Base-by-base conservation (phyloP, 2,113 vertebrate species). In the Rhinoderma darwinii region DNA sequence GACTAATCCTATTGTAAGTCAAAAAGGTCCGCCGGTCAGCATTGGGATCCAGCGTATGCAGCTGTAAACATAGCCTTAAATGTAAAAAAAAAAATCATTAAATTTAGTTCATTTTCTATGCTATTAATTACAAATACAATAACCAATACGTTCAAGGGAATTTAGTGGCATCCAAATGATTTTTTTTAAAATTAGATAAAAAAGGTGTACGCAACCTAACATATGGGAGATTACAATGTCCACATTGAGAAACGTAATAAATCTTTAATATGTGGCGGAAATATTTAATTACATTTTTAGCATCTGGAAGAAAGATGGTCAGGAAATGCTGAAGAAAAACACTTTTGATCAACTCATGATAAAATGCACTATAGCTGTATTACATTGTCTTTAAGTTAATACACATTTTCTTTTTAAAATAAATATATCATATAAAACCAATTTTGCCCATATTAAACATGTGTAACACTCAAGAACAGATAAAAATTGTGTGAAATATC, bases 271-370 rank as follows among this genome's bases (percentile, higher is more conserved):
- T 72, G 63, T 25, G 44, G 35, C 4, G 17, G 63, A 83, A 66
- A 83, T 83, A 77, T 83, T 83, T 83, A 83, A 83, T 83, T 70
- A 83, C 63, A 32, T 83, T 51, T 44, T 70, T 50, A 83, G 81
- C 81, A 83, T 83, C 81, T 83, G 81, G 81, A 35, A 51, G 63
- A 83, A 83, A 83, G 81, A 83, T 83, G 81, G 41, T 50, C 68
- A 70, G 41, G 81, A 72, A 83, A 44, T 72, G 44, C 32, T 70
- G 30, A 35, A 37, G 63, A 43, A 50, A 51, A 72, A 50, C 41
- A 83, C 3, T 35, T 83, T 70, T 83, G 81, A 72, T 32, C 63
- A 72, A 72, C 41, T 20, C 15, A 70, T 35, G 43, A 70, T 66
- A 83, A 70, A 83, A 70, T 68, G 41, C 44, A 51, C 22, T 72